Percentiles rank a stretch among this genome's conserved stretches.
These are phyloP conservation scores for Xanthorhoe designata DNA, from an alignment of 2,888 invertebrate species.

Conservation along the genomic window DNA sequence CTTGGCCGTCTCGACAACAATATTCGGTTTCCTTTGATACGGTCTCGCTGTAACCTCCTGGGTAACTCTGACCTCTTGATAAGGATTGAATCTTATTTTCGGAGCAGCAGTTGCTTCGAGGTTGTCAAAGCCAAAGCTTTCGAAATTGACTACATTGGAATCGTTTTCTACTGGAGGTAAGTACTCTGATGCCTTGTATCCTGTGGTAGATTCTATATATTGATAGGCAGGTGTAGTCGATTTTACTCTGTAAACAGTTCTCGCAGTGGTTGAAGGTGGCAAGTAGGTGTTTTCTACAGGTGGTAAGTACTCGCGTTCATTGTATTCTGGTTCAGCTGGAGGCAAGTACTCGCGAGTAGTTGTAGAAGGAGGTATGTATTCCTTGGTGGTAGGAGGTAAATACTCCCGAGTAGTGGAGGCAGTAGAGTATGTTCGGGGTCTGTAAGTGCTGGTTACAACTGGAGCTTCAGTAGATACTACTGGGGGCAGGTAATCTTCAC, in stretches of 20 bases:
- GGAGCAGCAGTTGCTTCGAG: conserved; percentile 50
- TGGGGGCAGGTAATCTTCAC: conserved; percentile 76
- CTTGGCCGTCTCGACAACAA: conserved; percentile 76
- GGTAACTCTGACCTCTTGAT: conserved; percentile 55
- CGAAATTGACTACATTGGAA: conserved; percentile 56
- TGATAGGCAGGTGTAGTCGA: conserved; percentile 62
- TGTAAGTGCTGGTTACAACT: conserved; percentile 63
- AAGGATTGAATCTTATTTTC: conserved; percentile 64
- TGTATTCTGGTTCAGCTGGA: conserved; percentile 40
- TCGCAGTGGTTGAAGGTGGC: conserved; percentile 59
- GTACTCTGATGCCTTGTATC: conserved; percentile 66
- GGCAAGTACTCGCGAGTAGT: conserved; percentile 50
- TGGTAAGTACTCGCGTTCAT: conserved; percentile 29
- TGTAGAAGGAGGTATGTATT: conserved; percentile 32
- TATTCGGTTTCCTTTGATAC: conserved; percentile 69
- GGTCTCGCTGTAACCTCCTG: conserved; percentile 55
- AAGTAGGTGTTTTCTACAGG: conserved; percentile 48
- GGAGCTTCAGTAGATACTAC: conserved; percentile 61
- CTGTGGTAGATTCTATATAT: conserved; percentile 59
- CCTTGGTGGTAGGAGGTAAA: conserved; percentile 32
- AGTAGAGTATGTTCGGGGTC: conserved; percentile 62
- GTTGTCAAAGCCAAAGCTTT: conserved; percentile 62
- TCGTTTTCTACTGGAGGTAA: conserved; percentile 60
- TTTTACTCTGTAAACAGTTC: conserved; percentile 53
- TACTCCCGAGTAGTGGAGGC: conserved; percentile 37